These are phyloP conservation scores for Orthosia cruda DNA, from an alignment of 2,888 invertebrate genomes.

Conservation along the genomic window DNA sequence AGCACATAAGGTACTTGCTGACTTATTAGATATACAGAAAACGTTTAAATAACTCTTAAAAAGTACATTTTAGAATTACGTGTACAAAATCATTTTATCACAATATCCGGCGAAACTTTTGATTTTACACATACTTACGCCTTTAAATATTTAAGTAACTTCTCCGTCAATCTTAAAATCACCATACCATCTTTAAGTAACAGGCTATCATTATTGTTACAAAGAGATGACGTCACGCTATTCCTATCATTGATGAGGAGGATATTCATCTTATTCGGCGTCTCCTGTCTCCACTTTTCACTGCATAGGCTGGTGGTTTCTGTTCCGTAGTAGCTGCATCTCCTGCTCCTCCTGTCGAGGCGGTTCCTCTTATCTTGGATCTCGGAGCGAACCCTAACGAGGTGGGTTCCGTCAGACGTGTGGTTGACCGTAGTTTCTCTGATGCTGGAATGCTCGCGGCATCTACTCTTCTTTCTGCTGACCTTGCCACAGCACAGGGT, in stretches of 20 bases:
- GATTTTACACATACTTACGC: too few relatives aligned
- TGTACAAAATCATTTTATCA: slow-evolving; percentile 38
- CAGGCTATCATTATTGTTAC: slow-evolving; percentile 79
- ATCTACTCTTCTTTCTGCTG: slow-evolving; percentile 86
- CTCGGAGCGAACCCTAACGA: slow-evolving; percentile 85
- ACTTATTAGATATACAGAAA: neutral
- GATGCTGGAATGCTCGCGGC: slow-evolving; percentile 92
- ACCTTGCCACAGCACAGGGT: slow-evolving; percentile 93
- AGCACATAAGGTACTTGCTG: too few relatives aligned
- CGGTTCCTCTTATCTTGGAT: slow-evolving; percentile 73
- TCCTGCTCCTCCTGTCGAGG: slow-evolving; percentile 69
- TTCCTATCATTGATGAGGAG: slow-evolving; percentile 70
- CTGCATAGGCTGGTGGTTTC: slow-evolving; percentile 79
- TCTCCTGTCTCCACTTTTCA: slow-evolving; percentile 80
- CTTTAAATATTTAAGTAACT: slow-evolving; percentile 45
- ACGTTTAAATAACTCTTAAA: neutral
- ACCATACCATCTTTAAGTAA: slow-evolving; percentile 70
- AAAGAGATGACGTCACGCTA: slow-evolving; percentile 67
- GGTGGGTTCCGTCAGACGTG: slow-evolving; percentile 86
- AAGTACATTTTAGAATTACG: neutral
- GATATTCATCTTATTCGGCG: slow-evolving; percentile 72
- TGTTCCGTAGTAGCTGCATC: slow-evolving; percentile 79
- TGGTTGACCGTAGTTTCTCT: slow-evolving; percentile 92
- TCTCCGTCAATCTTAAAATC: slow-evolving; percentile 70
- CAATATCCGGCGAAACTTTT: slow-evolving; percentile 10